phyloP scores from a whole-genome alignment of 2,113 vertebrate species.

The Empidonax alnorum region DNA sequence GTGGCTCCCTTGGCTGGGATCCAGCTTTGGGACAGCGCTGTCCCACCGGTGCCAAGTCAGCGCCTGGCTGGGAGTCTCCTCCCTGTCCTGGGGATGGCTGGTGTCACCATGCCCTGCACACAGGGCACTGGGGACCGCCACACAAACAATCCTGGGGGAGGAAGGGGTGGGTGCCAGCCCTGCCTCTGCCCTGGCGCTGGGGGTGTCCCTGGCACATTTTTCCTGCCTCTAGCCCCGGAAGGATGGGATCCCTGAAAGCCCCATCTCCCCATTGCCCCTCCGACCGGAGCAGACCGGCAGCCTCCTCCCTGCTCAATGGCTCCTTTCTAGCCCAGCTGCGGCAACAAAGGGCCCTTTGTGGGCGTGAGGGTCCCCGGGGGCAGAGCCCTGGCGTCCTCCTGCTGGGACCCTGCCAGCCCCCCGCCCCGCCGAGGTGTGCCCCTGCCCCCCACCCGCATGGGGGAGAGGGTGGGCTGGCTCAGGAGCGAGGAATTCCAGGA shows the following conservation, averaged over 20 bases:
- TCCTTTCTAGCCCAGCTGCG: background rate
- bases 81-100: background rate
- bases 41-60: background rate
- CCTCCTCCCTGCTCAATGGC: background rate
- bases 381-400: background rate
- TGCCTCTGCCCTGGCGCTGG: background rate
- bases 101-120: background rate
- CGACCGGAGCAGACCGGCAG: fast-evolving
- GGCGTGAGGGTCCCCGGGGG: background rate
- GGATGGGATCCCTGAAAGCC: background rate
- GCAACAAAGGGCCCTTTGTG: slow-evolving; percentile 58
- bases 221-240: background rate
- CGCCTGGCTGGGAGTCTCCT: background rate
- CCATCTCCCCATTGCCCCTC: background rate
- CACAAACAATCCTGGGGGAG: too few species aligned
- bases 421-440: background rate
- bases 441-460: background rate
- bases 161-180: background rate
- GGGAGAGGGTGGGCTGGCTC: background rate
- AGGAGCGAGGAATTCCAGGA: background rate
- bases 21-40: background rate
- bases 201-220: background rate
- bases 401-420: background rate
- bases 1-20: background rate
- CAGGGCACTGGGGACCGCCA: background rate